Evolutionary conservation across 2,113 vertebrate species (phyloP).

Genomic region (Pleuronectes platessa): DNA sequence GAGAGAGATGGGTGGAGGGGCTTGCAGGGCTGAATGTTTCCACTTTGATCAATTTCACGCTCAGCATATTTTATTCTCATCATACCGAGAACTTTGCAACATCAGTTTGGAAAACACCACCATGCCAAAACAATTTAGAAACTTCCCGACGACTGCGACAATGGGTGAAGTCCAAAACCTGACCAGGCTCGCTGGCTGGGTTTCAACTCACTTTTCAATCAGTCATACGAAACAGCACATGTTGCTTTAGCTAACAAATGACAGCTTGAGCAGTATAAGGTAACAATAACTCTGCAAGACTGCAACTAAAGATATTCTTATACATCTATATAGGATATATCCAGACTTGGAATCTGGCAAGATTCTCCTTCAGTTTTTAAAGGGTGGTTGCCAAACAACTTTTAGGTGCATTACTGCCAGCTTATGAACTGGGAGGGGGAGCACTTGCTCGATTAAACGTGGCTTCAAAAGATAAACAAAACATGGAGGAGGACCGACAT

Average conservation of each 20-base stretch:
- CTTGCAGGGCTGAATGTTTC: constrained; percentile 46
- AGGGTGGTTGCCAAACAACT: too few relatives aligned
- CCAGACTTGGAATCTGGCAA: too few relatives aligned
- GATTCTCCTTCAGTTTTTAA: too few relatives aligned
- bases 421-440: too few relatives aligned
- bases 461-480: too few relatives aligned
- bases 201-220: constrained; percentile 7
- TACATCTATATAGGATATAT: too few relatives aligned
- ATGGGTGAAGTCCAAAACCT: neutral
- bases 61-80: constrained; percentile 40
- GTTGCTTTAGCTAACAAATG: neutral
- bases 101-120: constrained; percentile 37
- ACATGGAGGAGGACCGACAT: too few relatives aligned
- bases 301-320: neutral
- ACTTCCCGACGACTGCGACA: neutral
- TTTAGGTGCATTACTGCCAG: too few relatives aligned
- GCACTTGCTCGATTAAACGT: too few relatives aligned
- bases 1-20: constrained; percentile 36
- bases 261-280: neutral
- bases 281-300: neutral
- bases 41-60: constrained; percentile 62
- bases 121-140: constrained; percentile 1
- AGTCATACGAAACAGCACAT: neutral
- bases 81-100: constrained; percentile 6
- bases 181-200: neutral